Percentiles rank a stretch among this genome's conserved stretches.
Evolutionary conservation across 53 echinoderm and acorn worm species (phyloP).

Genomic region (Stichopus horrens): DNA sequence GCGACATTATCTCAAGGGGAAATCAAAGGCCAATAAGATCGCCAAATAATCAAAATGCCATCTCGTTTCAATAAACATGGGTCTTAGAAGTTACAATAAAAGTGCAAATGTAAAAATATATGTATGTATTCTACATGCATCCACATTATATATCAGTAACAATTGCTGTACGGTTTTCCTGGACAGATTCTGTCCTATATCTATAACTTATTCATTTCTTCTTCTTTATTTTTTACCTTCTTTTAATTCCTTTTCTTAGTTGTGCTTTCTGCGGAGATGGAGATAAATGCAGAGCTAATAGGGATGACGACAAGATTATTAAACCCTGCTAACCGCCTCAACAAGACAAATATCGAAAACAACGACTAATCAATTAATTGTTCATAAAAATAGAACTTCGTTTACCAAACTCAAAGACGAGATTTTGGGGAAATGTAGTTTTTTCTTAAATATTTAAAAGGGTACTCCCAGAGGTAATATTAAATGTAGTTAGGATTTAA

Average conservation of each 20-base stretch:
- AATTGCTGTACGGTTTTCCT: no score
- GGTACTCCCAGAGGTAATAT: neutral
- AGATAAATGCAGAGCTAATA: conserved; percentile 4
- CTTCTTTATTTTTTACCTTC: no score
- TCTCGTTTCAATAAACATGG: neutral
- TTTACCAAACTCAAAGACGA: neutral
- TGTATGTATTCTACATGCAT: neutral
- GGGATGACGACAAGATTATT: neutral
- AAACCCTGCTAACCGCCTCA: neutral
- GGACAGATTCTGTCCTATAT: no score
- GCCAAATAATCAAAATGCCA: neutral
- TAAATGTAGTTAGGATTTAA: no score
- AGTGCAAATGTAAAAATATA: neutral
- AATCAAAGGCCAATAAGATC: neutral
- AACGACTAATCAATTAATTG: neutral
- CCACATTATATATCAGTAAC: neutral
- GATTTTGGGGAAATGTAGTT: neutral
- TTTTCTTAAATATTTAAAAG: neutral
- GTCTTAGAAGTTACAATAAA: neutral
- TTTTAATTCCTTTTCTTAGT: neutral
- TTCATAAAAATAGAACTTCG: neutral
- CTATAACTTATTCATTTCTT: no score
- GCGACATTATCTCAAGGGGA: neutral
- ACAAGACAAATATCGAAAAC: no score
- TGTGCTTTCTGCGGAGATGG: conserved; percentile 24